Evolutionary conservation across 2,797 vertebrate genomes (phyloP), one percentile per base, ranked within the genome.

Genomic region (Neosalanx taihuensis): DNA sequence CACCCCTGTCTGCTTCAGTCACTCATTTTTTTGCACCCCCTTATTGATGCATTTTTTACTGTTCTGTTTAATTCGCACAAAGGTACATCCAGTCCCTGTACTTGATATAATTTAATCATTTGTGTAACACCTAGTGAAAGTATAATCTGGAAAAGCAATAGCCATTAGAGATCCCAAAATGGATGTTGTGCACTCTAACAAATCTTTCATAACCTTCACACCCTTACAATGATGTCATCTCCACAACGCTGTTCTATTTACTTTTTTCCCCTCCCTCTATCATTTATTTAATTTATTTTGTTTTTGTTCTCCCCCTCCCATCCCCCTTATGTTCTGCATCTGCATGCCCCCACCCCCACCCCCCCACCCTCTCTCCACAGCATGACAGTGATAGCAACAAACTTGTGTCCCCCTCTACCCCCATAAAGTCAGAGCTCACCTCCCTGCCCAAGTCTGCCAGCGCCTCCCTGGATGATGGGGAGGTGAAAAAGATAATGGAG

Each of bases 401-500:
- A 94, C 88, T 92, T 88, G 82, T 94, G 89, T 92, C 92, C 92
- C 92, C 93, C 92, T 92, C 93, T 92, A 84, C 94, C 91, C 59
- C 85, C 84, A 77, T 94, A 92, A 96, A 97, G 94, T 91, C 94
- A 81, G 95, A 98, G 90, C 86, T 91, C 70, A 89, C 93, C 35
- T 67, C 80, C 7, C 90, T 92, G 88, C 93, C 94, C 76, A 97
- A 96, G 90, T 93, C 95, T 33, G 80, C 93, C 92, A 95, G 95
- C 37, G 90, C 93, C 77, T 94, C 95, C 63, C 86, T 96, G 91
- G 96, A 98, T 56, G 96, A 97, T 73, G 84, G 87, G 1, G 96
- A 97, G 88, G 93, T 93, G 72, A 96, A 94, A 93, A 98, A 95
- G 91, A 92, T 97, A 88, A 93, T 95, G 95, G 96, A 98, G 77